Base-by-base conservation (phyloP, 2,888 invertebrate genomes). In the Pasiphila rectangulata region DNA sequence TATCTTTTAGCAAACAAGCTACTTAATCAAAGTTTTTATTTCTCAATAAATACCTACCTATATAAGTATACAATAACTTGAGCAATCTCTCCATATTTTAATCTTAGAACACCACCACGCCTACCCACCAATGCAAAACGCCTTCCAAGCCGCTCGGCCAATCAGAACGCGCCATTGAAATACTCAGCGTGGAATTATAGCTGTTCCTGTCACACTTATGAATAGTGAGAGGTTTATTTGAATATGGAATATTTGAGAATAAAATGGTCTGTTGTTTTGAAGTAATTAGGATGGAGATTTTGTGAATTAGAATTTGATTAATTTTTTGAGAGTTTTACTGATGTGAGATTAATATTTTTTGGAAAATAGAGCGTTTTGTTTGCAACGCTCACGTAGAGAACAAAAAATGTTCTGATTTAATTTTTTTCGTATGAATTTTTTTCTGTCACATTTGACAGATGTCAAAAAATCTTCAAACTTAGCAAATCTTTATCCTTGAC, bases 71-170 rank as follows among this genome's bases (percentile, higher is more conserved):
- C 10, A 30, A 15, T 16, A 30, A 27, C 3, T 27, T 30, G 16
- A 19, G 2, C 9, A 10, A 32, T 32, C 32, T 32, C 9, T 17
- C 32, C 10, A 10, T 32, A 32, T 7, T 32, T 32, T 30, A 30
- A 73, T 74, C 69, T 64, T 63, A 72, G 71, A 69, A n/a, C 66
- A 24, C 63, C 66, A 60, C 74, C 86, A 86, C 88, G 87, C 88
- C 87, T 75, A 80, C 69, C 66, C 69, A 65, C 67, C 74, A 67
- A 70, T 67, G 64, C 68, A 72, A 67, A 69, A 63, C 72, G 84
- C 85, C 86, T 78, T 67, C 72, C 73, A 70, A 61, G n/a, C 75
- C 63, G 15, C 71, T 69, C 81, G 75, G 64, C 90, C 90, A 91
- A 91, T 90, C 82, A 71, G 61, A 69, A 51, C 44, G 49, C 65